Evolutionary conservation across 2,113 vertebrate genomes (phyloP), one percentile per base, ranked within the genome.

Genomic region (Chaetops frenatus): DNA sequence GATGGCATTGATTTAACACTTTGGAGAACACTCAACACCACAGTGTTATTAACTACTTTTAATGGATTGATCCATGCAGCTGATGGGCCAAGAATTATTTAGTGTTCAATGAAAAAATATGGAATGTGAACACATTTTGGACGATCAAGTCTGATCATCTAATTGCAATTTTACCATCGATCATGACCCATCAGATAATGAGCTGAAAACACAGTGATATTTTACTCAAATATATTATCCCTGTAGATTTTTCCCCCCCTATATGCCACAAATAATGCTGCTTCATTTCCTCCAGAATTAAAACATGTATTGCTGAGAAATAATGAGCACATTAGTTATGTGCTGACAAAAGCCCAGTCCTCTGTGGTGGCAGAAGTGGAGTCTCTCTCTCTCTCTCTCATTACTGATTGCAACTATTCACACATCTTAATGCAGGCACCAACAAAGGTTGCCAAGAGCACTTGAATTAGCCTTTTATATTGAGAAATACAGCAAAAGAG

Each of bases 341-440:
- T 72, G 5, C 54, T 85, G 86, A 66, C 31, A 72, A 57, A 64
- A 86, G 86, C 42, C 61, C 73, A 51, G 56, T 31, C 6, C 61
- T 83, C 33, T 36, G 54, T 12, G 66, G 62, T 24, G 61, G 15
- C 4, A 64, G 48, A n/a, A 95, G 50, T 51, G 57, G 51, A 92
- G 31, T 21, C n/a, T 73, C 51, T 91, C 40, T 81, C 54, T 21
- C n/a, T 73, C 51, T 91, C 40, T 81, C 54, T 88, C 65, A 20
- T 60, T 95, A 47, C 84, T 94, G 85, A 88, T 95, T 94, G 78
- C 84, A 62, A 23, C 81, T 62, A 94, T 95, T 91, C 87, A 92
- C 45, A 45, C 58, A 15, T 69, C 81, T 95, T 92, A 35, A 53
- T 25, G 58, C 35, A 69, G 90, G 54, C 78, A 58, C 48, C 87